phyloP scores from a whole-genome alignment of 2,113 vertebrate genomes.

The Cisticola juncidis region DNA sequence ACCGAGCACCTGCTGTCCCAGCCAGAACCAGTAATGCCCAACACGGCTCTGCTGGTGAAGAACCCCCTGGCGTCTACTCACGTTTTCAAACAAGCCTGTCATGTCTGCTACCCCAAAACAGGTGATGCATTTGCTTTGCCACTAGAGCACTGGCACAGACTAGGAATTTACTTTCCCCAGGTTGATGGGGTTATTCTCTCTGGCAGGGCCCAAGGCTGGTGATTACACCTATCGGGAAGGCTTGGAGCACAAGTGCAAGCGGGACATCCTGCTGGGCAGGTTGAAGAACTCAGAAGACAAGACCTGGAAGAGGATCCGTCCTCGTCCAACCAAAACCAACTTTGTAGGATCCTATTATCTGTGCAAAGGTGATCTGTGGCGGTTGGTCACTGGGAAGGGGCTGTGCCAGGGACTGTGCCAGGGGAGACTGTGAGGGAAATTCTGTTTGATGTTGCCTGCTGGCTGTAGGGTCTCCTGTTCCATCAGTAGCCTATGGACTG shows the following conservation, averaged over 20 bases:
- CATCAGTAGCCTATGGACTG: neutral
- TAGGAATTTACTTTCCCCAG: neutral
- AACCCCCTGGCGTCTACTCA: conserved; percentile 88
- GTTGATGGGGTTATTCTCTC: neutral
- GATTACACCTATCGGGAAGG: conserved; percentile 85
- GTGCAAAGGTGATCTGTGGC: conserved; percentile 83
- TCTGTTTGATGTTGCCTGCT: neutral
- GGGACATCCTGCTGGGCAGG: conserved; percentile 85
- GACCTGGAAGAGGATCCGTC: conserved; percentile 90
- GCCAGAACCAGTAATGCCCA: conserved; percentile 68
- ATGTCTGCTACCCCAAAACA: conserved; percentile 89
- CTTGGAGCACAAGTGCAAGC: conserved; percentile 86
- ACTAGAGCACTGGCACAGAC: neutral
- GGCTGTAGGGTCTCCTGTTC: neutral
- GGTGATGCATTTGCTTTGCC: conserved; percentile 70
- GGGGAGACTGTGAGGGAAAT: neutral
- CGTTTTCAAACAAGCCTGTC: conserved; percentile 90
- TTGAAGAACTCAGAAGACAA: conserved; percentile 78
- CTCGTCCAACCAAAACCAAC: conserved; percentile 80
- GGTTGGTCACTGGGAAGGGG: neutral
- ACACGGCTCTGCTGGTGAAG: conserved; percentile 89
- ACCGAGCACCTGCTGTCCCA: conserved; percentile 27
- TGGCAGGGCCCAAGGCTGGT: conserved; percentile 80
- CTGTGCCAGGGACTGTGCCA: neutral
- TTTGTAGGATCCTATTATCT: conserved; percentile 87